Percentiles rank a stretch among this genome's conserved stretches.
Conservation (phyloP, 2,888 invertebrate genomes). For the Norana najaformis region DNA sequence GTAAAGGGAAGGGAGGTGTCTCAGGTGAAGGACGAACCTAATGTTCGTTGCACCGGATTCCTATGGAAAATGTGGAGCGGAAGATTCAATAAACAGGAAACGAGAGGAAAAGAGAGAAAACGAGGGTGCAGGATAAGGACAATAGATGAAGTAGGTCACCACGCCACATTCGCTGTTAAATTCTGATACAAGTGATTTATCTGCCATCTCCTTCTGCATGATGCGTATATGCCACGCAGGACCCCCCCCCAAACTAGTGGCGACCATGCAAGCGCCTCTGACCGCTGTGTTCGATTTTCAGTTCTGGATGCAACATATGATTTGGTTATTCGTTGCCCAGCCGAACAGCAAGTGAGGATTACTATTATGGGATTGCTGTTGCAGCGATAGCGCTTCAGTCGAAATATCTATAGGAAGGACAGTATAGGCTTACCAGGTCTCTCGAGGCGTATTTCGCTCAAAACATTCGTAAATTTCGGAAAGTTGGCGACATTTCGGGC, state of each 20-base stretch:
- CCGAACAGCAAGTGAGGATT: not conserved
- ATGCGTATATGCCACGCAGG: not conserved
- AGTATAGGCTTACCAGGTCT: too few relatives aligned
- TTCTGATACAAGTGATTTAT: conserved; percentile 1
- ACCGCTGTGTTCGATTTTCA: not conserved
- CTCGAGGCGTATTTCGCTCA: too few relatives aligned
- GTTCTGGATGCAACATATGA: not conserved
- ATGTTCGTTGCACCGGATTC: not conserved
- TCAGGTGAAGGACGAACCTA: not conserved
- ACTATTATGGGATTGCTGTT: too few relatives aligned
- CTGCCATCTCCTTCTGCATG: not conserved
- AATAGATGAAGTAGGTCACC: not conserved
- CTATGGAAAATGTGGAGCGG: not conserved
- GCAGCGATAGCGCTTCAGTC: too few relatives aligned
- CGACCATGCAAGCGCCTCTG: too few relatives aligned
- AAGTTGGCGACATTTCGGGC: too few relatives aligned
- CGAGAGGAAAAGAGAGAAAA: not conserved
- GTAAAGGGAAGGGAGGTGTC: not conserved
- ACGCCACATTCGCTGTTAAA: not conserved
- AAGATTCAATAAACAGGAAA: not conserved
- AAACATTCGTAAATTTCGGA: too few relatives aligned
- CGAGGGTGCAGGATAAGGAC: not conserved
- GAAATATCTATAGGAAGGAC: too few relatives aligned
- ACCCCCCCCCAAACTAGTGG: too few relatives aligned
- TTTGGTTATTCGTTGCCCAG: not conserved